phyloP scores from a whole-genome alignment of 2,113 vertebrate genomes.

The Halcyon malimbica region DNA sequence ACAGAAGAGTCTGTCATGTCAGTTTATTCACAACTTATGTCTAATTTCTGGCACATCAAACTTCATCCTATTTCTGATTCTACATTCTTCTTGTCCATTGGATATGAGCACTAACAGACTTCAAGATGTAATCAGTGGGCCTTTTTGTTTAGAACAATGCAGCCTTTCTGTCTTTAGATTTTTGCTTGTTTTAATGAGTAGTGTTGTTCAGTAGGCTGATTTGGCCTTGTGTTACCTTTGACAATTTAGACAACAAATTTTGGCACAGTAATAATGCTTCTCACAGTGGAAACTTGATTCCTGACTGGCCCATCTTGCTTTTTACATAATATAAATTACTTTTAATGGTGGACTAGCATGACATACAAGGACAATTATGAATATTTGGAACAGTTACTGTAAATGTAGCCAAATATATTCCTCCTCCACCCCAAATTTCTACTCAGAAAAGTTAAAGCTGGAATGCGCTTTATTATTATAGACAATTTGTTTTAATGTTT shows the following conservation, averaged over 20 bases:
- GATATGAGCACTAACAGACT: neutral
- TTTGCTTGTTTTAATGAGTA: neutral
- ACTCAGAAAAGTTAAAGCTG: neutral
- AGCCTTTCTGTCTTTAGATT: neutral
- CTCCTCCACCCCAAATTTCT: neutral
- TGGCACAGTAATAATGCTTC: neutral
- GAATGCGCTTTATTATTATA: neutral
- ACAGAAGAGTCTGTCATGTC: neutral
- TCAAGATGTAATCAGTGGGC: neutral
- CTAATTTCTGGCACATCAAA: neutral
- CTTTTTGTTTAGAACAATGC: neutral
- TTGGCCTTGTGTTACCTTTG: conserved; percentile 1
- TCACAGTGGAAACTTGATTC: neutral
- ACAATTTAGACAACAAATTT: neutral
- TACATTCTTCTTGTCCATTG: neutral
- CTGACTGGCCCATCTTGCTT: neutral
- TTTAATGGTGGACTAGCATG: neutral
- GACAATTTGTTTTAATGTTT: neutral
- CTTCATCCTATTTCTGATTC: neutral
- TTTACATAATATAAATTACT: neutral
- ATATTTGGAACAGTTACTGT: neutral
- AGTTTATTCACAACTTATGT: neutral
- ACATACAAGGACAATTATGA: neutral
- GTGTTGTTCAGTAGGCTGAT: neutral
- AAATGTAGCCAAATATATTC: neutral